Evolutionary conservation across 2,113 vertebrate genomes (phyloP).

Genomic region (Recurvirostra avosetta): DNA sequence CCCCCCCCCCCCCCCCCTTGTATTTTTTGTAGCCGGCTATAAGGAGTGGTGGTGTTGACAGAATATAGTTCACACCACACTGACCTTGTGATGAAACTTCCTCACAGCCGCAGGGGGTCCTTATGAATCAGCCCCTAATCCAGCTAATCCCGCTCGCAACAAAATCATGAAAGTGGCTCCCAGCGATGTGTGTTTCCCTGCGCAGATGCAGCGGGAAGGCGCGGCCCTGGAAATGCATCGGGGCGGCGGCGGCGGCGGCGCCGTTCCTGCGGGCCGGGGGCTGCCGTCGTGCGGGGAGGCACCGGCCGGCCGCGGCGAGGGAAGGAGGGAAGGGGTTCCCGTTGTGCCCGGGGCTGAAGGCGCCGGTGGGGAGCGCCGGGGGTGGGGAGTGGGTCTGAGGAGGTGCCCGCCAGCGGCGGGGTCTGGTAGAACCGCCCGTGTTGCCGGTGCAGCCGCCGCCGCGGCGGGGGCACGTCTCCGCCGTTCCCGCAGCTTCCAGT

Average conservation of each 20-base stretch:
- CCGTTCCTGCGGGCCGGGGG: slow-evolving; percentile 8
- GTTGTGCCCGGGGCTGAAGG: background rate
- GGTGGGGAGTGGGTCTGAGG: background rate
- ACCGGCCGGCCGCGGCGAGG: background rate
- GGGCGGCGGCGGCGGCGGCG: background rate
- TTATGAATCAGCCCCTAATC: slow-evolving; percentile 81
- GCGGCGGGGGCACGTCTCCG: no score
- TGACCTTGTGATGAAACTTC: slow-evolving; percentile 84
- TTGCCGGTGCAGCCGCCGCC: no score
- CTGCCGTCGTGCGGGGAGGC: background rate
- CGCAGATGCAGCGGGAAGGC: slow-evolving; percentile 61
- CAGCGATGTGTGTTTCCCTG: slow-evolving; percentile 66
- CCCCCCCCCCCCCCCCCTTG: background rate
- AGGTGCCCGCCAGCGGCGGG: background rate
- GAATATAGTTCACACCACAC: slow-evolving; percentile 77
- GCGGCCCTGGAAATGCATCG: slow-evolving; percentile 1
- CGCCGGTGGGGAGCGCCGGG: background rate
- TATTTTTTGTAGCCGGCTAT: slow-evolving; percentile 36
- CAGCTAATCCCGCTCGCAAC: slow-evolving; percentile 83
- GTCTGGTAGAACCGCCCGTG: background rate
- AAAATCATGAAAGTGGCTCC: slow-evolving; percentile 81
- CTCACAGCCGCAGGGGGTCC: slow-evolving; percentile 79
- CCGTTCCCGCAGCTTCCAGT: background rate
- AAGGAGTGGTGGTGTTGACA: slow-evolving; percentile 74
- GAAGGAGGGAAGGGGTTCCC: background rate